phyloP scores from a whole-genome alignment of 2,113 vertebrate genomes.

The Semnornis frantzii region DNA sequence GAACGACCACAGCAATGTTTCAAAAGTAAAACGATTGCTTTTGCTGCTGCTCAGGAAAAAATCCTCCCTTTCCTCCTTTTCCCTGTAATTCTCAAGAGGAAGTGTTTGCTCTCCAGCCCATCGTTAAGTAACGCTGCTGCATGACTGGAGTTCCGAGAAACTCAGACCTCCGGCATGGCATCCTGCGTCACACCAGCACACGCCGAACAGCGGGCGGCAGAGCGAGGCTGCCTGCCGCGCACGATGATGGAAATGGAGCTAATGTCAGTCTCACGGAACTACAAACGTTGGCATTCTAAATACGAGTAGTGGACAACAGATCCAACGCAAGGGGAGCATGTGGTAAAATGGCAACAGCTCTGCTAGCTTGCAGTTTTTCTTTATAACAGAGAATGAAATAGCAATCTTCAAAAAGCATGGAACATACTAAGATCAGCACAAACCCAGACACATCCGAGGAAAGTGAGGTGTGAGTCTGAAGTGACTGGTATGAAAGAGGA shows the following conservation, averaged over 20 bases:
- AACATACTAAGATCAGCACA: not conserved
- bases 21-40: not conserved
- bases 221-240: not conserved
- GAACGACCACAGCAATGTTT: not conserved
- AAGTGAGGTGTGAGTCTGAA: not conserved
- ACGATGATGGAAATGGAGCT: too few species aligned
- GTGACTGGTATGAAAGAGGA: not conserved
- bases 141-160: constrained; percentile 44
- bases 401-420: not conserved
- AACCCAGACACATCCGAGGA: not conserved
- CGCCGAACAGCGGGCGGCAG: not conserved
- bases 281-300: too few species aligned
- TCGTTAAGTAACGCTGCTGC: not conserved
- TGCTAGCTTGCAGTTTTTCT: too few species aligned
- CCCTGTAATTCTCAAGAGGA: not conserved
- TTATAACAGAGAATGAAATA: too few species aligned
- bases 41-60: not conserved
- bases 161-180: constrained; percentile 4
- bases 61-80: not conserved
- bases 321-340: too few species aligned
- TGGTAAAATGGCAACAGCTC: too few species aligned
- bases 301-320: too few species aligned
- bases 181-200: not conserved
- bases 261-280: too few species aligned
- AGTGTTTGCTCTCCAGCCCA: not conserved